These are phyloP conservation scores for Megathymus violae DNA, from an alignment of 1,140 invertebrate genomes.

Conservation along the genomic window DNA sequence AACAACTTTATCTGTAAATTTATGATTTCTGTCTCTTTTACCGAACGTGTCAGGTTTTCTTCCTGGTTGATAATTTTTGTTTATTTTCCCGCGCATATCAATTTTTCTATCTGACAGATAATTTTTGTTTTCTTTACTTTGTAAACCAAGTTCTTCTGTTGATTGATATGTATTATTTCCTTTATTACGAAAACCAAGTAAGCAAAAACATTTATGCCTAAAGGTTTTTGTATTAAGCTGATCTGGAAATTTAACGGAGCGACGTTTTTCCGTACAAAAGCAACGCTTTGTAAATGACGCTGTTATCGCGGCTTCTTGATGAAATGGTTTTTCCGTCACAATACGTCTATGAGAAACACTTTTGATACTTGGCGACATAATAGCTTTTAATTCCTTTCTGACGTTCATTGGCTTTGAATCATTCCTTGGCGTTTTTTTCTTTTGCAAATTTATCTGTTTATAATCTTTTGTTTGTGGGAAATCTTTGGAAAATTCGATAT, in stretches of 20 bases:
- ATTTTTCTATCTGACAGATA: too few relatives aligned
- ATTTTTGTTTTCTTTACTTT: too few relatives aligned
- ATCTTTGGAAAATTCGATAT: conserved; percentile 46
- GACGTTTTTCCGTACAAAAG: conserved; percentile 12
- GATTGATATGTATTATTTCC: too few relatives aligned
- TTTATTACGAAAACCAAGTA: conserved; percentile 2
- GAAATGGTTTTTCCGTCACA: neutral
- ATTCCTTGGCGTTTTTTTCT: neutral
- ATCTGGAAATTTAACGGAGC: neutral
- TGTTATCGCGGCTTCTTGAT: neutral
- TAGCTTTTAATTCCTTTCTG: neutral
- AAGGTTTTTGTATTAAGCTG: neutral
- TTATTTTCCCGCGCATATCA: too few relatives aligned
- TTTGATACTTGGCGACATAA: neutral
- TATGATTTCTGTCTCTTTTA: neutral
- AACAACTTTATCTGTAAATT: neutral
- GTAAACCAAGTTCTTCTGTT: too few relatives aligned
- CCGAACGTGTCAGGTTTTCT: too few relatives aligned
- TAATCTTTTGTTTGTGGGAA: neutral
- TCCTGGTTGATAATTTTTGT: too few relatives aligned
- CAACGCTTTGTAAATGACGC: conserved; percentile 9
- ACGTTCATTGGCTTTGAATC: neutral
- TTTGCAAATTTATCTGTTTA: neutral
- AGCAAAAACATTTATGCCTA: conserved; percentile 7
- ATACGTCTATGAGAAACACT: neutral